phyloP scores from a whole-genome alignment of 2,888 invertebrate species.

The Cephus spinipes region DNA sequence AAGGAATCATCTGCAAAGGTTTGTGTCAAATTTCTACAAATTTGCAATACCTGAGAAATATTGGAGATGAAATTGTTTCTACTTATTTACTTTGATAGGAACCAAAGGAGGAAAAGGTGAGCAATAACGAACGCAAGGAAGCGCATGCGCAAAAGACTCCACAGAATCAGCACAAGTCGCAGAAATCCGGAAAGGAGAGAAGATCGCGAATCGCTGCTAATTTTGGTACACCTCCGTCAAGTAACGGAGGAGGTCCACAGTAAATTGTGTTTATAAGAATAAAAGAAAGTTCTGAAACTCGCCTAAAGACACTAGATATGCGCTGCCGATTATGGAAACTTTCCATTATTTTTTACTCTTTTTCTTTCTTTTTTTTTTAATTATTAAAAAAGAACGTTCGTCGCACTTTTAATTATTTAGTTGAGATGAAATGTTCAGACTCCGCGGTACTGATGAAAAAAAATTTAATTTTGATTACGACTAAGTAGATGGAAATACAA shows the following conservation, averaged over 20 bases:
- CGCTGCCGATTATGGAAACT: background rate
- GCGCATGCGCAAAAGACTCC: constrained; percentile 28
- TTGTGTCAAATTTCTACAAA: background rate
- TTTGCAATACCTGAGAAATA: background rate
- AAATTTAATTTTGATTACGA: background rate
- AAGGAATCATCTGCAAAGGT: background rate
- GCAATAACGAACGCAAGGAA: background rate
- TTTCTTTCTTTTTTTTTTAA: background rate
- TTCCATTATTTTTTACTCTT: background rate
- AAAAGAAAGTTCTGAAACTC: background rate
- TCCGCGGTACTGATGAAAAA: background rate
- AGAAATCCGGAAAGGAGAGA: constrained; percentile 48
- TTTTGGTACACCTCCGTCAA: constrained; percentile 48
- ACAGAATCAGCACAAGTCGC: constrained; percentile 40
- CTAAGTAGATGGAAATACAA: background rate
- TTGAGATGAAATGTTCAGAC: background rate
- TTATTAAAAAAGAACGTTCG: background rate
- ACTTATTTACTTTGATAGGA: constrained; percentile 9
- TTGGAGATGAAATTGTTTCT: background rate
- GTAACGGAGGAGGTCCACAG: constrained; percentile 45
- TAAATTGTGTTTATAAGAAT: constrained; percentile 23
- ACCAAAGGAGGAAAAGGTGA: constrained; percentile 20
- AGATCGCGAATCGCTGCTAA: constrained; percentile 64
- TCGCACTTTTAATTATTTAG: background rate
- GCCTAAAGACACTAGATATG: background rate